These are phyloP conservation scores for Macaria notata DNA, from an alignment of 2,888 invertebrate species.

Conservation along the genomic window DNA sequence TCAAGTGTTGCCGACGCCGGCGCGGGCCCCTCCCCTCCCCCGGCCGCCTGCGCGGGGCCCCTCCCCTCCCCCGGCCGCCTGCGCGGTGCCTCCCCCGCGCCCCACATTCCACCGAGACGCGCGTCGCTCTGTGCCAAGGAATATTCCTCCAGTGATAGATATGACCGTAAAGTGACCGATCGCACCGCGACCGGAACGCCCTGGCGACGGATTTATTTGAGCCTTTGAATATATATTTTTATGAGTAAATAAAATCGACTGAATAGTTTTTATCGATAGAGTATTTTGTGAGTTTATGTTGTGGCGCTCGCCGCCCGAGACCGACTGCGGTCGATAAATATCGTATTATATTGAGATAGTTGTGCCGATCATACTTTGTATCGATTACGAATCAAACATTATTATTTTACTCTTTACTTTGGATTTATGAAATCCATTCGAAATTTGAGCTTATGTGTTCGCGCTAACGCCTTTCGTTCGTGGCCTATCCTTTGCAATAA, in stretches of 20 bases:
- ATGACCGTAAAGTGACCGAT: constrained; percentile 29
- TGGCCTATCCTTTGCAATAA: constrained; percentile 76
- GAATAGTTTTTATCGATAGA: constrained; percentile 81
- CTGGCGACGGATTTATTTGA: constrained; percentile 74
- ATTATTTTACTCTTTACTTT: constrained; percentile 45
- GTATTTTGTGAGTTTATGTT: constrained; percentile 76
- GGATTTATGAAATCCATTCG: constrained; percentile 77
- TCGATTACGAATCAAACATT: constrained; percentile 53
- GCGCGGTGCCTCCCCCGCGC: constrained; percentile 12
- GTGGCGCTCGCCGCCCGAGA: constrained; percentile 58
- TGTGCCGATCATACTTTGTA: constrained; percentile 66
- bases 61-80: background rate
- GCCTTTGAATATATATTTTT: constrained; percentile 82
- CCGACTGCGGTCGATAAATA: constrained; percentile 74
- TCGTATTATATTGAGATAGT: constrained; percentile 77
- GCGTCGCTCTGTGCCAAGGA: constrained; percentile 47
- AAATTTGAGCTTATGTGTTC: constrained; percentile 71
- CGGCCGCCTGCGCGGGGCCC: background rate
- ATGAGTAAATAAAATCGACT: constrained; percentile 81
- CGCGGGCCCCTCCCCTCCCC: no score
- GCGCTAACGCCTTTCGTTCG: constrained; percentile 70
- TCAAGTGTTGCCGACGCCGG: no score
- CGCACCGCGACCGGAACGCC: constrained; percentile 41
- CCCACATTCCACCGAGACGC: constrained; percentile 38
- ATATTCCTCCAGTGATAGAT: constrained; percentile 62